Conservation (phyloP, 2,797 vertebrate genomes). For the Gallinago nigripennis region DNA sequence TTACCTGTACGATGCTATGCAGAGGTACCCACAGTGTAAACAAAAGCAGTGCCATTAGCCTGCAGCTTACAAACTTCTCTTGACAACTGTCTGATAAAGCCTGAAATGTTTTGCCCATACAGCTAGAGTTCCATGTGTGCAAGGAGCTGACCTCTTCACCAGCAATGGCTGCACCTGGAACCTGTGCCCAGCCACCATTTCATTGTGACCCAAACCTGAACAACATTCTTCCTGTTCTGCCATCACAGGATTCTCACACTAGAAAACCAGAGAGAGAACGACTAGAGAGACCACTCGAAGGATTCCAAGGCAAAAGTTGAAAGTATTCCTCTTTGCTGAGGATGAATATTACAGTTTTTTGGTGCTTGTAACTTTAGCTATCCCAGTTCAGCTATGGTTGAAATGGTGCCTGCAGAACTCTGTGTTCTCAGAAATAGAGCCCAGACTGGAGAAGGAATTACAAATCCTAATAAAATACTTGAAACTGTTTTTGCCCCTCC, state of each 20-base stretch:
- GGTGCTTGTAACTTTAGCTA: not conserved
- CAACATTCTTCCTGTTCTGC: not conserved
- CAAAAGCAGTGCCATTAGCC: not conserved
- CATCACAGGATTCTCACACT: not conserved
- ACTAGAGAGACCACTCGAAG: not conserved
- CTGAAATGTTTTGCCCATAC: not conserved
- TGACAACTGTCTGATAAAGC: not conserved
- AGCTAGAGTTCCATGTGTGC: not conserved
- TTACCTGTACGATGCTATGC: not conserved
- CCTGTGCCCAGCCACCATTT: not conserved
- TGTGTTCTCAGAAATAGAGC: not conserved
- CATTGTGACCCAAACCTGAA: not conserved
- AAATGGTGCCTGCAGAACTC: not conserved
- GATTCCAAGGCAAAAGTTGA: not conserved
- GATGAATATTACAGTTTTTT: not conserved
- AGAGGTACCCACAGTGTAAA: not conserved
- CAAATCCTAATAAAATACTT: not conserved
- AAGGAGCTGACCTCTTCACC: not conserved
- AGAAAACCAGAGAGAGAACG: not conserved
- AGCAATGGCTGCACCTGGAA: not conserved
- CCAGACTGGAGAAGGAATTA: not conserved
- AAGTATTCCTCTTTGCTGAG: not conserved
- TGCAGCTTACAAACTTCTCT: not conserved
- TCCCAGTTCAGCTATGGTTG: not conserved
- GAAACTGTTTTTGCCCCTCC: not conserved